Base-by-base conservation (phyloP, 2,113 vertebrate species). In the Cynoglossus semilaevis region DNA sequence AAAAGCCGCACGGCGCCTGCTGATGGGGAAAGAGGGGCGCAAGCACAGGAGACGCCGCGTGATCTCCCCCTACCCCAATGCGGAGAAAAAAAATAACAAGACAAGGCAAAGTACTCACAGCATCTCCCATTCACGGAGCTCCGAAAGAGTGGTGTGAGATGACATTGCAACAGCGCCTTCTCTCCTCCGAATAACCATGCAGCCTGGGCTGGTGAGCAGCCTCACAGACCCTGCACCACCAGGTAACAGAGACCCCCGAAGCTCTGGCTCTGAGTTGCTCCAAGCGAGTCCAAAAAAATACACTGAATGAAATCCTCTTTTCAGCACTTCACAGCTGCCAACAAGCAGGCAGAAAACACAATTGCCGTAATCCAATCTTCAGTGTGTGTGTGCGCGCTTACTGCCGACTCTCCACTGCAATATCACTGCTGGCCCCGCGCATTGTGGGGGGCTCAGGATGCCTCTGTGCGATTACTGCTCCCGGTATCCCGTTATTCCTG, bases 101-200 rank as follows among this genome's bases (percentile, higher is more conserved):
- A 56, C 51, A 68, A 15, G 54, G 44, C 34, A 63, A 67, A 73
- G 67, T 93, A 96, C 96, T 98, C 89, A 98, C 96, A 93, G 94
- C 93, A 91, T 94, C 89, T 93, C 91, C 92, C 89, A 92, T 91
- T 91, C 94, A 93, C 93, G 92, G 90, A 93, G 91, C 91, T 90
- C 91, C 91, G 86, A 85, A 83, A 80, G 72, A 73, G 87, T 76
- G 72, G 82, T 86, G 76, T 61, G 87, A 82, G 89, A 87, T 87
- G 87, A 87, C 91, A 92, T 92, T 85, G 88, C 85, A 91, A 88
- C 82, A 86, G 87, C 86, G 80, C 77, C 79, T 81, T 67, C 54
- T 67, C 81, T 80, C 80, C 78, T 66, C 50, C 18, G 67, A 56
- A 67, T 71, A 82, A 83, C 63, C 85, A 81, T 79, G 73, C 81